Evolutionary conservation across 2,888 invertebrate genomes (phyloP), one percentile per base, ranked within the genome.

Genomic region (Dynastes maya): DNA sequence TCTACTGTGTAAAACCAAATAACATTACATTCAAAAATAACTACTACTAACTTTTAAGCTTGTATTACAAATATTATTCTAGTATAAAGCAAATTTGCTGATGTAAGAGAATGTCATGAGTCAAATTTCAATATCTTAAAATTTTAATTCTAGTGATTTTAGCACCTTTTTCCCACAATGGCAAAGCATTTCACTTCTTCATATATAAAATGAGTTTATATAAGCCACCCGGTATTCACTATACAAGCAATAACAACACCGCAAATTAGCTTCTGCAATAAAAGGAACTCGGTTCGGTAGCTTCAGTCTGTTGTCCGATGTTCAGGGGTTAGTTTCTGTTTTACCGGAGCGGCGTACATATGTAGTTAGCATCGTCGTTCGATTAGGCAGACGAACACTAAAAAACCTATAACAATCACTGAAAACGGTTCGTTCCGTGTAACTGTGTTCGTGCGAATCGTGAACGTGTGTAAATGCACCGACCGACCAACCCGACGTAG

Each of bases 401-500:
- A 87, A 86, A 87, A 87, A 84, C 85, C 84, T 85, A 87, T 86
- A 86, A 87, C 86, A 87, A 87, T 87, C 86, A 86, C 85, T 84
- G 86, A 84, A 82, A 84, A 83, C 82, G 82, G 81, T 81, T 79
- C 83, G 83, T 83, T 67, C 67, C 22, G 84, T 72, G 58, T 80
- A 82, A 82, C 82, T 82, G 82, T 61, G 72, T 72, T 58, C 58
- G 82, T 83, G 81, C 77, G 55, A 78, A 77, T 58, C 49, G 77
- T 70, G 77, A 61, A 74, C 64, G 72, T 58, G 72, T 72, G 72
- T 72, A 72, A 72, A 72, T 72, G 72, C 58, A 45, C 45, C 45
- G 45, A 45, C 45, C 11, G 11, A 2, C 45, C 11, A 45, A 32
- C 32, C 45, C 8, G 8, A 45, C 45, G 45, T 45, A 45, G 9